These are phyloP conservation scores for Enteromius treurensis DNA, from an alignment of 2,797 vertebrate genomes.

Conservation along the genomic window DNA sequence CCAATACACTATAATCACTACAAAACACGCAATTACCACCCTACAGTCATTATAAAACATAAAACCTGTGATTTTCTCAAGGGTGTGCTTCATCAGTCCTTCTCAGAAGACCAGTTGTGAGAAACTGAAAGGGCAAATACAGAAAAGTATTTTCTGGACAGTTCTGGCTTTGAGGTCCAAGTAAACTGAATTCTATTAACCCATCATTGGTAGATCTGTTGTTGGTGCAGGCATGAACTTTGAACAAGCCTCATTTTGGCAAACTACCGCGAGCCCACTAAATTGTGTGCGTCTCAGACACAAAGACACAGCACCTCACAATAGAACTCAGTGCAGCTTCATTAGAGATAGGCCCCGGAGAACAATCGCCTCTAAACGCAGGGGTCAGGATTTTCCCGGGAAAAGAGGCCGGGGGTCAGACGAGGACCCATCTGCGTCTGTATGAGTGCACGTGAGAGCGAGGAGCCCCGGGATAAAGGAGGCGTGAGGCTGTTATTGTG, in stretches of 20 bases:
- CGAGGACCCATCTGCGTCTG: slow-evolving; percentile 52
- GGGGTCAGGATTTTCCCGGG: slow-evolving; percentile 71
- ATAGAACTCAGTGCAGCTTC: slow-evolving; percentile 76
- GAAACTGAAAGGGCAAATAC: not conserved
- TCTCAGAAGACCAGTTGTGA: not conserved
- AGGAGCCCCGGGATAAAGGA: slow-evolving; percentile 32
- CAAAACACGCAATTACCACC: not conserved
- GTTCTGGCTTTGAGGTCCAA: not conserved
- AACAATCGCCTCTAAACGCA: slow-evolving; percentile 22
- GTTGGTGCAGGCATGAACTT: not conserved
- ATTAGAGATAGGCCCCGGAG: slow-evolving; percentile 71
- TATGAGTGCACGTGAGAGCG: not conserved
- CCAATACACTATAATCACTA: not conserved
- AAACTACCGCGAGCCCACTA: not conserved
- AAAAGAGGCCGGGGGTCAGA: slow-evolving; percentile 62
- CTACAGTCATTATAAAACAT: not conserved
- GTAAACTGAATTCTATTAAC: not conserved
- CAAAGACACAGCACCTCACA: slow-evolving; percentile 67
- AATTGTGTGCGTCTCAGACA: slow-evolving; percentile 9
- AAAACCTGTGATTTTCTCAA: not conserved
- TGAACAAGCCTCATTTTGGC: not conserved
- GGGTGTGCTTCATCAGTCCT: not conserved
- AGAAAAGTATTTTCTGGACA: not conserved
- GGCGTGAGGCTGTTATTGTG: slow-evolving; percentile 58
- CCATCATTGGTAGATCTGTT: not conserved